Conservation (phyloP, 2,113 vertebrate species). For the Synodontis membranacea region DNA sequence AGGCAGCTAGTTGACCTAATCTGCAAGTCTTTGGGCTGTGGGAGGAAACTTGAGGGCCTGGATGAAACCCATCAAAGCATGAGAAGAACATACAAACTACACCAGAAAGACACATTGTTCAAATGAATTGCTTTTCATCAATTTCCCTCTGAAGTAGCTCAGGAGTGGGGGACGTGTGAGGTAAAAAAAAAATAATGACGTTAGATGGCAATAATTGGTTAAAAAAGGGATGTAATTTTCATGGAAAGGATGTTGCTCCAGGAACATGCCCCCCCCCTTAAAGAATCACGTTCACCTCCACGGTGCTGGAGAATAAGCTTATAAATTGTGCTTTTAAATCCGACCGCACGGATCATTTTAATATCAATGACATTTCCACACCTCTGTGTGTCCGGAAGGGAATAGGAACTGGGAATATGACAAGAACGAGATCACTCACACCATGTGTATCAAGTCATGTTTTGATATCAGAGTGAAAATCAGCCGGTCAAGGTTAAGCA, state of each 20-base stretch:
- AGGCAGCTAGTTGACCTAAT: no score
- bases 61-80: no score
- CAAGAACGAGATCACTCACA: not conserved
- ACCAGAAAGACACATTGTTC: no score
- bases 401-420: not conserved
- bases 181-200: not conserved
- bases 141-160: not conserved
- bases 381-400: not conserved
- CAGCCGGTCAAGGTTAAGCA: constrained; percentile 4
- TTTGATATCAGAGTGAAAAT: constrained; percentile 5
- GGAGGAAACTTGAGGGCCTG: no score
- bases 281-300: not conserved
- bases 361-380: not conserved
- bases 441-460: not conserved
- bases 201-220: not conserved
- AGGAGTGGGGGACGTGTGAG: not conserved
- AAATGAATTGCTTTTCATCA: not conserved
- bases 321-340: not conserved
- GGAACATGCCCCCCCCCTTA: not conserved
- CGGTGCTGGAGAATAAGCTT: not conserved
- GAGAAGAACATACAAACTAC: no score
- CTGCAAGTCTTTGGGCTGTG: no score
- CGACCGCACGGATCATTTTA: not conserved
- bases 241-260: not conserved
- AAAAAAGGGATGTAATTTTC: not conserved